Base-by-base conservation (phyloP, 1,140 invertebrate genomes). In the Zaprionus capensis region DNA sequence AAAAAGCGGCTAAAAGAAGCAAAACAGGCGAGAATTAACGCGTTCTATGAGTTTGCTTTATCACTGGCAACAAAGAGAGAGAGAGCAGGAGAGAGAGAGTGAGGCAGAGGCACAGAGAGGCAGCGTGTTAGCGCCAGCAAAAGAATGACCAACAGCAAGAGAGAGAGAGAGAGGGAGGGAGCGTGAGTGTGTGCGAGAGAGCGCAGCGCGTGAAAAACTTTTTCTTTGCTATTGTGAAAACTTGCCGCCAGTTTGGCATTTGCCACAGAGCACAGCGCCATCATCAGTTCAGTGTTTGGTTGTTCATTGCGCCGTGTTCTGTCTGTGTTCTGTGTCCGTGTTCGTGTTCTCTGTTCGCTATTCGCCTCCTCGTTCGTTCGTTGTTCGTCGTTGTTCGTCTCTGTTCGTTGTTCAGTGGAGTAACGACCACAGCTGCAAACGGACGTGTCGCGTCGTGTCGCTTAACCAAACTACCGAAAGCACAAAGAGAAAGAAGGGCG, bases 341-440 rank as follows among this genome's bases (percentile, higher is more conserved):
- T 17, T 17, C 41, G 41, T 44, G 6, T n/a, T 9, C n/a, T 17
- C 41, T 17, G 41, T n/a, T 38, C 56, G 36, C n/a, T 11, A n/a
- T 9, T 7, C 28, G 28, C 15, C 15, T n/a, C 15, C 15, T 44
- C 38, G 57, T 24, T 36, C 56, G 36, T 57, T 31, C 55, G 17
- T 26, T 57, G 9, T 55, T 53, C 51, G 22, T 5, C 7, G 20
- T 38, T 34, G 26, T 41, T 55, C 22, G 24, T 53, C 38, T 34
- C 41, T 9, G 68, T 20, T 51, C 36, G 9, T 59, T 58, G 46
- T 61, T 84, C 77, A 86, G 82, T 86, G 82, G 82, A 86, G 82
- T 79, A 86, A 83, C 82, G 72, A 80, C 83, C 88, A 91, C 87
- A 87, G 87, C 71, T 79, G 83, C 71, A 82, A 81, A 76, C 84